A percentile compares a stretch with the other conserved stretches of the same genome.
These are phyloP conservation scores for Crocallis elinguaria DNA, from an alignment of 2,888 invertebrate species.

Conservation along the genomic window DNA sequence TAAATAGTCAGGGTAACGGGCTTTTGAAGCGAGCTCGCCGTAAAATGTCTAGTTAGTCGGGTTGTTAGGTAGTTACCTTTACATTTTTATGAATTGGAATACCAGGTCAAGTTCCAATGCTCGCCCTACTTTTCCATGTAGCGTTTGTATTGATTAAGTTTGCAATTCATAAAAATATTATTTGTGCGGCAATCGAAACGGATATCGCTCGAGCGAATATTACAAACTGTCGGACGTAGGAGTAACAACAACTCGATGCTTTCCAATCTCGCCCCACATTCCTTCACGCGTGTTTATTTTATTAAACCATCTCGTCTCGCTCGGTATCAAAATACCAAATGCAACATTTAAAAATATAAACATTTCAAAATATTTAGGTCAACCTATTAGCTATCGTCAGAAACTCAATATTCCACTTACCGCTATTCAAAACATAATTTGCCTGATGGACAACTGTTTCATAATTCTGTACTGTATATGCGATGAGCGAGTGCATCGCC, in stretches of 20 bases:
- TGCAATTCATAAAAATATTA: slow-evolving; percentile 23
- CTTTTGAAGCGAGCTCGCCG: neutral
- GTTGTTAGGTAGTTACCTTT: slow-evolving; percentile 9
- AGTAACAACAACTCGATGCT: slow-evolving; percentile 49
- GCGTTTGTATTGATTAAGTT: slow-evolving; percentile 28
- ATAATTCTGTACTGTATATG: slow-evolving; percentile 27
- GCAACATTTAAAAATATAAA: slow-evolving; percentile 53
- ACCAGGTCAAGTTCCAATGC: slow-evolving; percentile 35
- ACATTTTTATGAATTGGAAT: slow-evolving; percentile 29
- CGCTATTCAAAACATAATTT: slow-evolving; percentile 37
- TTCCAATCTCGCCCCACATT: slow-evolving; percentile 67
- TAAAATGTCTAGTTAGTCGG: slow-evolving; percentile 7
- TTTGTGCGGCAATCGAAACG: slow-evolving; percentile 24
- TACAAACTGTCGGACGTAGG: slow-evolving; percentile 41
- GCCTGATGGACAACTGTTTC: slow-evolving; percentile 26
- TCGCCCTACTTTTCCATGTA: slow-evolving; percentile 32
- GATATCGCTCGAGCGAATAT: slow-evolving; percentile 33
- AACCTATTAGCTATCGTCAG: slow-evolving; percentile 50
- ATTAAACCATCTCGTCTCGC: slow-evolving; percentile 49
- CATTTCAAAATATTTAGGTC: slow-evolving; percentile 50
- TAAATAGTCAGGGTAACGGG: neutral
- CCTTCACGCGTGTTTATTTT: slow-evolving; percentile 67
- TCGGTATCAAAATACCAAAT: slow-evolving; percentile 52
- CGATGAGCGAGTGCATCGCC: slow-evolving; percentile 11
- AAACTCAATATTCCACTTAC: slow-evolving; percentile 40